phyloP scores from a whole-genome alignment of 2,113 vertebrate genomes.

The Galemys pyrenaicus region DNA sequence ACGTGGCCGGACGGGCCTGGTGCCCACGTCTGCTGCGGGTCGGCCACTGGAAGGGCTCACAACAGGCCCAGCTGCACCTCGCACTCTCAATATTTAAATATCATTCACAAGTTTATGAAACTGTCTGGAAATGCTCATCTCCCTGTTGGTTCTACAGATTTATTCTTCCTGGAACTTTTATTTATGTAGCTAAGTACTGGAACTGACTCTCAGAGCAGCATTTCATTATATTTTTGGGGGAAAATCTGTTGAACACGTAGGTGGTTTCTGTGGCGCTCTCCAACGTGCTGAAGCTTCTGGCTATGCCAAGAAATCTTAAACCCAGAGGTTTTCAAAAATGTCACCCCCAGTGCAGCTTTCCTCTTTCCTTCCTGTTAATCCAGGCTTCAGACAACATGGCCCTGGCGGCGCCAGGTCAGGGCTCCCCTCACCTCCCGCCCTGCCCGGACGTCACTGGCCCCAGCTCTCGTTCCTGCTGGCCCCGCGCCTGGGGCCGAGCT shows the following conservation, averaged over 20 bases:
- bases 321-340: background rate
- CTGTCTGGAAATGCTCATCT: constrained; percentile 56
- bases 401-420: background rate
- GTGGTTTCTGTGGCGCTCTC: accelerated
- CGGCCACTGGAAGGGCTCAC: background rate
- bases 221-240: background rate
- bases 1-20: too few relatives aligned
- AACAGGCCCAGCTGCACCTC: constrained; percentile 40
- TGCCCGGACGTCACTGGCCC: too few relatives aligned
- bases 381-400: background rate
- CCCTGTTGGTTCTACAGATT: constrained; percentile 50
- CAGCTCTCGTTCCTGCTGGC: too few relatives aligned
- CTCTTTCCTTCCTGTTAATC: background rate
- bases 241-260: accelerated
- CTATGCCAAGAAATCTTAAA: accelerated
- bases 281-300: accelerated
- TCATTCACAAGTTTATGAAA: constrained; percentile 39
- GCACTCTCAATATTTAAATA: constrained; percentile 59
- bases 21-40: too few relatives aligned
- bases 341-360: accelerated
- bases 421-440: too few relatives aligned
- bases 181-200: constrained; percentile 18
- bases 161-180: constrained; percentile 51
- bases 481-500: too few relatives aligned
- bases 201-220: background rate